These are phyloP conservation scores for Pollenia labialis DNA, from an alignment of 2,888 invertebrate species.

Conservation along the genomic window DNA sequence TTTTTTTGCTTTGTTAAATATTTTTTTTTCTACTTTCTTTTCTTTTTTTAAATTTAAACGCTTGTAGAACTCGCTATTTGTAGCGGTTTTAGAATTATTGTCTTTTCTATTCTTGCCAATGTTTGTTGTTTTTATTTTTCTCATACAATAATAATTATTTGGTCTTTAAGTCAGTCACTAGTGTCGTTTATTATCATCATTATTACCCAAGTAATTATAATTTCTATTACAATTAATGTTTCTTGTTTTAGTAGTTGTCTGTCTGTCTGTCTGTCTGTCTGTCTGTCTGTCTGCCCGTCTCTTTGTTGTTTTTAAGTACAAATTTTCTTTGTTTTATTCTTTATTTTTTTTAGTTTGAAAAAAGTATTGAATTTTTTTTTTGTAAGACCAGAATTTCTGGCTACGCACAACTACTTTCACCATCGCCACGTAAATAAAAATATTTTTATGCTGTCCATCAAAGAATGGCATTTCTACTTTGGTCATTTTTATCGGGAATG, in stretches of 20 bases:
- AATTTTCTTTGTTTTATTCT: conserved; percentile 1
- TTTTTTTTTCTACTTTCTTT: not conserved
- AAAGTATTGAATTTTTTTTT: conserved; percentile 50
- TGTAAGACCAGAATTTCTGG: conserved; percentile 73
- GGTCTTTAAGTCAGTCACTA: conserved; percentile 62
- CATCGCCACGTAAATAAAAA: conserved; percentile 57
- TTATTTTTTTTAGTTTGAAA: conserved; percentile 2
- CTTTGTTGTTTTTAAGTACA: not conserved
- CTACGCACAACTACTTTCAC: conserved; percentile 75
- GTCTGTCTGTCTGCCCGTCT: not conserved
- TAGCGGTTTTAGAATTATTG: conserved; percentile 52
- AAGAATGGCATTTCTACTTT: conserved; percentile 38
- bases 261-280: not conserved
- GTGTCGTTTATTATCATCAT: conserved; percentile 62
- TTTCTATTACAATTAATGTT: conserved; percentile 33
- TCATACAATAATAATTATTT: conserved; percentile 36
- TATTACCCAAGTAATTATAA: conserved; percentile 51
- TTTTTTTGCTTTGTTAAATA: not conserved
- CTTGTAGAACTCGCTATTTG: conserved; percentile 34
- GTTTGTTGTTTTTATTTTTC: not conserved
- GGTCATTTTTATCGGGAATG: conserved; percentile 43
- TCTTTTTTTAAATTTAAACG: not conserved
- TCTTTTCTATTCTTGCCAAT: conserved; percentile 43
- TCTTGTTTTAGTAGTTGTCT: conserved; percentile 17
- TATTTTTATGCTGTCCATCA: conserved; percentile 59